Evolutionary conservation across 2,797 vertebrate species (phyloP).

Genomic region (Lacerta agilis): DNA sequence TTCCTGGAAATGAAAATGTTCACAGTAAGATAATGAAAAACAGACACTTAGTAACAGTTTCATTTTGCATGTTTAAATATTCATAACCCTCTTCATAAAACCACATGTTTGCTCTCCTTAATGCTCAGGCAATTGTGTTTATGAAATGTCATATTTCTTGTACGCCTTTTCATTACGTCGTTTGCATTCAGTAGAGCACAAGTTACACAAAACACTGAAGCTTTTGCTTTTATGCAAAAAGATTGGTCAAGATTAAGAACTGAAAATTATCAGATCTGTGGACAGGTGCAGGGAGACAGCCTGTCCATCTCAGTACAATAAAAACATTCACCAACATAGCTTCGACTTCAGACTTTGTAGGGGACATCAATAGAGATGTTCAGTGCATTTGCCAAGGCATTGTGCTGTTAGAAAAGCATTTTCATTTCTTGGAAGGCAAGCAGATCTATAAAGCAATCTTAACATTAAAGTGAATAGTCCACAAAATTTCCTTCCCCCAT

Average conservation of each 20-base stretch:
- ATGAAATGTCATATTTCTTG: slow-evolving; percentile 80
- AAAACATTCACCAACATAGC: not conserved
- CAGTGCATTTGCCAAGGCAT: slow-evolving; percentile 2
- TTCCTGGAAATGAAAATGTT: slow-evolving; percentile 73
- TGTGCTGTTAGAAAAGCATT: slow-evolving; percentile 31
- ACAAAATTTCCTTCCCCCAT: not conserved
- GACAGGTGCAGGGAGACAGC: not conserved
- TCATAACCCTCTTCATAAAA: slow-evolving; percentile 78
- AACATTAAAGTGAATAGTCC: not conserved
- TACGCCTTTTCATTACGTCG: slow-evolving; percentile 58
- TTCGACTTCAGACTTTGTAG: slow-evolving; percentile 41
- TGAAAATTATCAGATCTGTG: slow-evolving; percentile 58
- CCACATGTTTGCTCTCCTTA: slow-evolving; percentile 72
- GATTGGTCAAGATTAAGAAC: slow-evolving; percentile 50
- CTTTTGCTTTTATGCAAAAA: slow-evolving; percentile 46
- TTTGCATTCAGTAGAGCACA: slow-evolving; percentile 51
- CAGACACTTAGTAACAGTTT: slow-evolving; percentile 80
- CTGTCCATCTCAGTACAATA: slow-evolving; percentile 22
- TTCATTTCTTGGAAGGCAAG: slow-evolving; percentile 29
- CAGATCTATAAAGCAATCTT: slow-evolving; percentile 33
- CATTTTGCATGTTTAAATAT: slow-evolving; percentile 82
- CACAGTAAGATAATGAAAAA: slow-evolving; percentile 75
- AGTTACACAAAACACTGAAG: slow-evolving; percentile 24
- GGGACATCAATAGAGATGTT: slow-evolving; percentile 6
- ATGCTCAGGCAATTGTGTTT: slow-evolving; percentile 71